Evolutionary conservation across 2,797 vertebrate genomes (phyloP).

Genomic region (Macropodus opercularis): DNA sequence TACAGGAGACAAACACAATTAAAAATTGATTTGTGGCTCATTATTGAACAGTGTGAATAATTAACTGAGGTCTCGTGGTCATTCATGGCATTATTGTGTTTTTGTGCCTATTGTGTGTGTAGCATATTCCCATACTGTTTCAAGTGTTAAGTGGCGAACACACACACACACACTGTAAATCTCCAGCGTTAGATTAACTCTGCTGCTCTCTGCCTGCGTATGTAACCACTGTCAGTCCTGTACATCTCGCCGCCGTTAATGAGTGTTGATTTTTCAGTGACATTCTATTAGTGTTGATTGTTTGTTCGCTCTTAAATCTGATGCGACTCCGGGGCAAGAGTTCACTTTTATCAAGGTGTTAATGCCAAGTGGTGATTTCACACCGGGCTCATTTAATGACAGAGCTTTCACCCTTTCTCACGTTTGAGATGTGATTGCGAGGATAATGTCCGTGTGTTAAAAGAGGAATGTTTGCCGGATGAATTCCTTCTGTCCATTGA

Average conservation of each 20-base stretch:
- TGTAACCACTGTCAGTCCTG: slow-evolving; percentile 4
- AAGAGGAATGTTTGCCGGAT: not conserved
- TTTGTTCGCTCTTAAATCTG: slow-evolving; percentile 7
- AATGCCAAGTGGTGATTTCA: slow-evolving; percentile 30
- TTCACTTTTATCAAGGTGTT: slow-evolving; percentile 23
- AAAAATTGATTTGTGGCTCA: slow-evolving; percentile 70
- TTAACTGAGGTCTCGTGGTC: slow-evolving; percentile 55
- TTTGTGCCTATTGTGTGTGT: slow-evolving; percentile 9
- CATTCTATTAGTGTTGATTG: slow-evolving; percentile 23
- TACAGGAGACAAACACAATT: slow-evolving; percentile 74
- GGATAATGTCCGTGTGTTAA: not conserved
- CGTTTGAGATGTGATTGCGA: not conserved
- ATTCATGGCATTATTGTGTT: not conserved
- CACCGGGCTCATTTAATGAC: slow-evolving; percentile 4
- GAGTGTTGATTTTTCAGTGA: slow-evolving; percentile 23
- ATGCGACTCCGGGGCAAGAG: not conserved
- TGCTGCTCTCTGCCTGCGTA: not conserved
- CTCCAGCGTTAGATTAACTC: slow-evolving; percentile 1
- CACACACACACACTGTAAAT: slow-evolving; percentile 9
- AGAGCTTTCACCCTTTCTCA: not conserved
- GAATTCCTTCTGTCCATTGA: slow-evolving; percentile 1
- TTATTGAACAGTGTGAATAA: slow-evolving; percentile 73
- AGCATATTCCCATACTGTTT: not conserved
- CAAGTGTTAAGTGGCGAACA: not conserved
- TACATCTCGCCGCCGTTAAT: slow-evolving; percentile 12